Conservation (phyloP, 2,888 invertebrate species). For the Drosophila pegasa region DNA sequence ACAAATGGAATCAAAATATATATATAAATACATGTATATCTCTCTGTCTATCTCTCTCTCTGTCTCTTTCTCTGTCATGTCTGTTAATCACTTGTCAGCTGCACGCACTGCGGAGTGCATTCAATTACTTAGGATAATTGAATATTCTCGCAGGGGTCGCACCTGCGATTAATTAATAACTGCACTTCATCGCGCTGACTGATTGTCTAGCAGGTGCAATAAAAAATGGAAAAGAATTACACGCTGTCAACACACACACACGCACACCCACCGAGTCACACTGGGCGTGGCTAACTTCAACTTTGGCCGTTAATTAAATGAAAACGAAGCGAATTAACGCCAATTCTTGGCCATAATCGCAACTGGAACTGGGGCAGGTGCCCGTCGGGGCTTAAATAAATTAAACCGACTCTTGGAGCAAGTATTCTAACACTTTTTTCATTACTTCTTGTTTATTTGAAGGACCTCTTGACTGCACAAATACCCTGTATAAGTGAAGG, state of each 20-base stretch:
- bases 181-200: constrained; percentile 60
- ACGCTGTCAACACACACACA: constrained; percentile 35
- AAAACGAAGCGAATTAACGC: constrained; percentile 43
- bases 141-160: constrained; percentile 27
- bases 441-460: constrained; percentile 53
- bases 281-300: constrained; percentile 39
- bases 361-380: neutral
- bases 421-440: constrained; percentile 65
- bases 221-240: constrained; percentile 25
- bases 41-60: neutral
- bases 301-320: constrained; percentile 55
- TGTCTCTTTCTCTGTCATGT: neutral
- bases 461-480: constrained; percentile 1
- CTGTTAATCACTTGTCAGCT: constrained; percentile 47
- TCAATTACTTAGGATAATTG: constrained; percentile 74
- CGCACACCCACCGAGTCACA: constrained; percentile 5
- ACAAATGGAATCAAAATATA: neutral
- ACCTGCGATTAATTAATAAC: constrained; percentile 51
- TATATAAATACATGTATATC: neutral
- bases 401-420: constrained; percentile 25
- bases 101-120: constrained; percentile 25
- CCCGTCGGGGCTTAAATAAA: constrained; percentile 38
- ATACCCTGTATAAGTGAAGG: neutral
- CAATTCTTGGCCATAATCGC: constrained; percentile 12
- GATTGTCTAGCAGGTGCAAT: constrained; percentile 62